Evolutionary conservation across 2,888 invertebrate genomes (phyloP).

Genomic region (Chouioia cunea): DNA sequence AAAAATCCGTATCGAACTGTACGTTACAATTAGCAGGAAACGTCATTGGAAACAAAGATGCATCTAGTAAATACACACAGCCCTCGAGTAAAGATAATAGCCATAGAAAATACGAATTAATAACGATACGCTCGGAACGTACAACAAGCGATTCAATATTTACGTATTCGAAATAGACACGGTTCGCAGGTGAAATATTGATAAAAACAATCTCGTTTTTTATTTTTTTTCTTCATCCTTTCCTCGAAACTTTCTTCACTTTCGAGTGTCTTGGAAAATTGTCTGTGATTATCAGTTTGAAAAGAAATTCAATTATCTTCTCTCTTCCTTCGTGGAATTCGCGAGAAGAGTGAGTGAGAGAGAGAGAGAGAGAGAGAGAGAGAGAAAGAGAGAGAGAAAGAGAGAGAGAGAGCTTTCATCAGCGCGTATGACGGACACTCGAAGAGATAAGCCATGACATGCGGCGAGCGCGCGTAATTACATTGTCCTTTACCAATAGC

Average conservation of each 20-base stretch:
- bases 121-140: conserved; percentile 3
- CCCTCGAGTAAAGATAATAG: too few relatives aligned
- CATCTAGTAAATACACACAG: too few relatives aligned
- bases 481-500: not conserved
- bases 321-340: not conserved
- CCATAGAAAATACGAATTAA: conserved; percentile 21
- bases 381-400: too few relatives aligned
- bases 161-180: conserved; percentile 5
- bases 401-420: conserved; percentile 4
- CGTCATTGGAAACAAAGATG: too few relatives aligned
- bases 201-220: not conserved
- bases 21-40: too few relatives aligned
- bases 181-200: not conserved
- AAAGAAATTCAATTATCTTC: conserved; percentile 43
- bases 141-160: conserved; percentile 29
- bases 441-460: not conserved
- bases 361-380: too few relatives aligned
- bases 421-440: not conserved
- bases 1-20: too few relatives aligned
- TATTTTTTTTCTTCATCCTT: not conserved
- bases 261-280: not conserved
- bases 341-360: too few relatives aligned
- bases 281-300: conserved; percentile 40
- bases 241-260: not conserved
- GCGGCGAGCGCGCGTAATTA: conserved; percentile 1